Evolutionary conservation across 1,140 invertebrate species (phyloP).

Genomic region (Trichomalopsis sarcophagae): DNA sequence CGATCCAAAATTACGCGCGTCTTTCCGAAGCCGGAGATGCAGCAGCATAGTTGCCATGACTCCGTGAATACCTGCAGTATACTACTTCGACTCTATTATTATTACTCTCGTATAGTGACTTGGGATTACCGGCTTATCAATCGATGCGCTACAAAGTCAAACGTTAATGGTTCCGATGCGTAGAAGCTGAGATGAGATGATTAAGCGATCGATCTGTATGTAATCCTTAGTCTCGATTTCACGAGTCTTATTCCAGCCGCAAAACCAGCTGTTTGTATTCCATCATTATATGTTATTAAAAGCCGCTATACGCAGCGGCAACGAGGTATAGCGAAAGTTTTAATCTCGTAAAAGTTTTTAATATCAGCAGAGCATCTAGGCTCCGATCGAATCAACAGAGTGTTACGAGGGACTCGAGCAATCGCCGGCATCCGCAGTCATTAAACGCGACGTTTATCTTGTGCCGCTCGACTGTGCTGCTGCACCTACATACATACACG

Average conservation of each 20-base stretch:
- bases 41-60: neutral
- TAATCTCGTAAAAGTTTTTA: constrained; percentile 1
- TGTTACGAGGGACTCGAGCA: constrained; percentile 2
- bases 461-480: neutral
- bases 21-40: neutral
- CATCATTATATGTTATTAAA: neutral
- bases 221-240: too few relatives aligned
- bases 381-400: neutral
- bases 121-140: neutral
- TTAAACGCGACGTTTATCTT: constrained; percentile 14
- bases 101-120: neutral
- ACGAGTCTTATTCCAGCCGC: too few relatives aligned
- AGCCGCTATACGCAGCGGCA: neutral
- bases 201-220: too few relatives aligned
- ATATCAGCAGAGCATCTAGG: neutral
- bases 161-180: constrained; percentile 16
- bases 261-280: too few relatives aligned
- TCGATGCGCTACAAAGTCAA: neutral
- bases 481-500: neutral
- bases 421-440: neutral
- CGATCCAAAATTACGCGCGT: constrained; percentile 13
- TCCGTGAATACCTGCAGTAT: neutral
- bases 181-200: too few relatives aligned
- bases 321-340: constrained; percentile 1
- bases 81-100: neutral